Evolutionary conservation across 2,113 vertebrate genomes (phyloP), one percentile per base, ranked within the genome.

Genomic region (Cryptomyrus ogoouensis): DNA sequence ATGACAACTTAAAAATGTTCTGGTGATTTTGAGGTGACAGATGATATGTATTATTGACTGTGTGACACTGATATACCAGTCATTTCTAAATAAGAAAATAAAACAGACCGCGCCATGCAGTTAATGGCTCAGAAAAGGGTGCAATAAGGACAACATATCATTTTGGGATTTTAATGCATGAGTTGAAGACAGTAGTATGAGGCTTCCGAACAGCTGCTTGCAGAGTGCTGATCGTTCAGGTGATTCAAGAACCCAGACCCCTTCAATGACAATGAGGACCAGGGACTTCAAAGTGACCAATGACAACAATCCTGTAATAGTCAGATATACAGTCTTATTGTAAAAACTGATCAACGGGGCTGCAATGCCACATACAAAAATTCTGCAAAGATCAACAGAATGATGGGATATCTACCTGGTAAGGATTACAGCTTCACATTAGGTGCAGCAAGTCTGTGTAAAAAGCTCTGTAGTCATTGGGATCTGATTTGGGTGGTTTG

Each of bases 1-100:
- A n/a, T 53, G 24, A 87, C 85, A 87, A 47, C 44, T 46, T 44
- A 84, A 84, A 84, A 46, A 84, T n/a, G 83, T 44, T 84, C 44
- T 84, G 17, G 83, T 84, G 83, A 84, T 47, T 47, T 84, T n/a
- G 24, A 39, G 74, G 15, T 47, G 44, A 46, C 83, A 46, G 17
- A 84, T 3, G 80, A 42, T 47, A 52, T 52, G 49, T 52, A 12
- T 87, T 5, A 31, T 49, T 53, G 9, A 70, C 62, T 70, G 12
- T 13, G 46, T 13, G 24, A 44, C 21, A 21, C 49, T n/a, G 47
- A 31, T 52, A 47, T 52, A 15, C 49, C 12, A 15, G 85, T 35
- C 27, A 44, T 47, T 86, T 86, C 19, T 46, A 86, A 42, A 49
- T 87, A 52, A 84, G 47, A 8, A 42, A 42, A 42, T 27, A 80